Evolutionary conservation across 2,888 invertebrate species (phyloP), one percentile per base, ranked within the genome.

Genomic region (Herminia tarsipennalis): DNA sequence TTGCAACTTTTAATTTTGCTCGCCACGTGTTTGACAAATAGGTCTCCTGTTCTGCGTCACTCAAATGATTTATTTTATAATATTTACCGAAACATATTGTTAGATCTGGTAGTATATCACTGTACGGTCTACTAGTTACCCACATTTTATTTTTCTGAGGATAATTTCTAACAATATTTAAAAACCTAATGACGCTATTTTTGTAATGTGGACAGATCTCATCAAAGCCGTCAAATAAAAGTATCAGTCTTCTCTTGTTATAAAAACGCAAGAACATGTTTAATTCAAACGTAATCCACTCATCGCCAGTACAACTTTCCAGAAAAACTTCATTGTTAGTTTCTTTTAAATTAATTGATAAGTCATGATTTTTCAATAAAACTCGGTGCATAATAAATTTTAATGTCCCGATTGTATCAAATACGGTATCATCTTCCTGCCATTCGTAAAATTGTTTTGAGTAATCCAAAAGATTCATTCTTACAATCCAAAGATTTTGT

Each of bases 121-220:
- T 32, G 21, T 63, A 59, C n/a, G 59, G 37, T 8, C 62, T 48
- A 12, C 59, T 63, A 2, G 65, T 46, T 0, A 64, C 24, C 56
- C 56, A 57, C 18, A 57, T 37, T 14, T 18, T 27, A 13, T 48
- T 33, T 8, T 5, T 22, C 5, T 13, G 17, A n/a, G 13, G 38
- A 17, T 18, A 12, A 33, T 17, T 10, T 20, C 22, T 18, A 13
- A 48, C 14, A 8, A 29, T 10, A 9, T 24, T 29, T 5, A 40
- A 14, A 27, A 48, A 28, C 12, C 18, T 21, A 14, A 48, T 9
- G 3, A 38, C 37, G 1, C 20, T 9, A 18, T 20, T n/a, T 20
- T 29, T 25, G 14, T 37, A 40, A 21, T 40, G 16, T 3, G 37
- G 25, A 22, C 36, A 35, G 6, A 43, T 36, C 30, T 43, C 51